A percentile compares a stretch with the other conserved stretches of the same genome.
Conservation (phyloP, 2,888 invertebrate genomes). For the Synanthedon myopaeformis region DNA sequence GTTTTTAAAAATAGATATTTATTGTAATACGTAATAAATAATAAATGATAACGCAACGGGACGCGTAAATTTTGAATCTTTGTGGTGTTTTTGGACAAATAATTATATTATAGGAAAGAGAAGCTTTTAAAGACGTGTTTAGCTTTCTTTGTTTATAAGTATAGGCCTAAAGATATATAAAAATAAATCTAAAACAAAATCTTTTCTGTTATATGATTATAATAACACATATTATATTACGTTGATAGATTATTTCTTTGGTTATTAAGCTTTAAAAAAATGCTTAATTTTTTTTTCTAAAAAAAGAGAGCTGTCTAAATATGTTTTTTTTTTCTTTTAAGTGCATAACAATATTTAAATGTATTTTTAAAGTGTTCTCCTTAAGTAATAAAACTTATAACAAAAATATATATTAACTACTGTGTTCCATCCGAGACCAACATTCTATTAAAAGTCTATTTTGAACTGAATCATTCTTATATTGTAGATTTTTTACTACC, state of each 20-base stretch:
- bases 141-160: constrained; percentile 17
- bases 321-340: neutral
- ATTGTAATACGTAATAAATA: constrained; percentile 1
- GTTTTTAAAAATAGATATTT: constrained; percentile 1
- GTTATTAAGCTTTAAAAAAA: constrained; percentile 24
- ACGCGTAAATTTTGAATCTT: constrained; percentile 38
- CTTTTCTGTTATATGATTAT: neutral
- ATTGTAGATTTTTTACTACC: constrained; percentile 29
- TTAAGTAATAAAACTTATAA: constrained; percentile 4
- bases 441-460: constrained; percentile 11
- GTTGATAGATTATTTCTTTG: constrained; percentile 13
- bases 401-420: constrained; percentile 5
- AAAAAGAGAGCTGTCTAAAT: neutral
- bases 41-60: constrained; percentile 24
- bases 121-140: constrained; percentile 6
- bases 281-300: neutral
- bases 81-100: constrained; percentile 29
- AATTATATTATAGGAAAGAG: constrained; percentile 8
- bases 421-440: constrained; percentile 34
- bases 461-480: constrained; percentile 16
- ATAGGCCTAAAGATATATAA: neutral
- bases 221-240: neutral
- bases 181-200: neutral
- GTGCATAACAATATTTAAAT: neutral
- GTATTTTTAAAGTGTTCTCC: constrained; percentile 1